Percentiles rank a stretch among this genome's conserved stretches.
Conservation (phyloP, 2,888 invertebrate genomes). For the Scaptomyza polygonia region DNA sequence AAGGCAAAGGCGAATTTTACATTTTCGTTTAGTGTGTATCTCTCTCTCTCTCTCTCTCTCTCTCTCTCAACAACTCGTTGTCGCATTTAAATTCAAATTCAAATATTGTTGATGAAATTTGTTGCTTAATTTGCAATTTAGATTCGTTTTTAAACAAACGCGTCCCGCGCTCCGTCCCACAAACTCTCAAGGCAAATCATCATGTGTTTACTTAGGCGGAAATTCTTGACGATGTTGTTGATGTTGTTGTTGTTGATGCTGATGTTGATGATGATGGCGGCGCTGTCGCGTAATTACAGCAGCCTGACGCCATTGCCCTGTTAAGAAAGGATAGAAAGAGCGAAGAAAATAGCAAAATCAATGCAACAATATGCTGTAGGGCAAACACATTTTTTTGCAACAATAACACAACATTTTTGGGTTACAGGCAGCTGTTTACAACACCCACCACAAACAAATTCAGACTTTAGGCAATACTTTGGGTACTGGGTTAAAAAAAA, state of each 20-base stretch:
- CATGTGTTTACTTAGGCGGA: constrained; percentile 80
- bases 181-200: constrained; percentile 50
- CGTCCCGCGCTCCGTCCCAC: constrained; percentile 21
- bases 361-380: constrained; percentile 46
- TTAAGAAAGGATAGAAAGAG: constrained; percentile 4
- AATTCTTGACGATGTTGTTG: constrained; percentile 46
- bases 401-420: constrained; percentile 39
- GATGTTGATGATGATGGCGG: constrained; percentile 15
- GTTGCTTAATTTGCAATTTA: constrained; percentile 81
- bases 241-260: constrained; percentile 16
- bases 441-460: constrained; percentile 20
- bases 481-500: constrained; percentile 28
- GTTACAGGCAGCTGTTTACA: constrained; percentile 9
- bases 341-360: constrained; percentile 53
- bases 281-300: constrained; percentile 51
- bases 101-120: constrained; percentile 81
- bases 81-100: constrained; percentile 80
- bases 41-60: constrained; percentile 22
- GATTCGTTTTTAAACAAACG: constrained; percentile 79
- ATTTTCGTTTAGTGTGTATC: constrained; percentile 64
- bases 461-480: constrained; percentile 11
- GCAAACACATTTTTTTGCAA: constrained; percentile 41
- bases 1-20: constrained; percentile 71
- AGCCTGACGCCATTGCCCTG: constrained; percentile 31
- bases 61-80: constrained; percentile 50